A percentile compares a stretch with the other conserved stretches of the same genome.
Evolutionary conservation across 2,888 invertebrate genomes (phyloP).

Genomic region (Lasioglossum marginatum): DNA sequence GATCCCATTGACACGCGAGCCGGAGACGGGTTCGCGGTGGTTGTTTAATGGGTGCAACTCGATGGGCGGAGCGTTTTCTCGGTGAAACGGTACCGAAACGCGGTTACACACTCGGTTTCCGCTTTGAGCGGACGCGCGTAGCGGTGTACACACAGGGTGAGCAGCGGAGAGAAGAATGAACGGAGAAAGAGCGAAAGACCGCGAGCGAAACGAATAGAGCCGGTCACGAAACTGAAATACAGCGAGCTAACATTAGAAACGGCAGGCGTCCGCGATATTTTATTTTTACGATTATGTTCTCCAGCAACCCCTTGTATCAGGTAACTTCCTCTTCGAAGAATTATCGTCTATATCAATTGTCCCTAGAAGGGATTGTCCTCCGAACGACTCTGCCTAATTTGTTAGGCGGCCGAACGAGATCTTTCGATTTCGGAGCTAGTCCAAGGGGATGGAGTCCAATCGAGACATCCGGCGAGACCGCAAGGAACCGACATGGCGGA

Average conservation of each 20-base stretch:
- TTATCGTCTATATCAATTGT: background rate
- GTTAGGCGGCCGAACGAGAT: background rate
- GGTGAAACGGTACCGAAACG: conserved; percentile 67
- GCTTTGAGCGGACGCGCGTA: conserved; percentile 57
- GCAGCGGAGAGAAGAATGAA: conserved; percentile 41
- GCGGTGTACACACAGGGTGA: conserved; percentile 51
- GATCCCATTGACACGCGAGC: conserved; percentile 7
- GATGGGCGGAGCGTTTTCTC: conserved; percentile 54
- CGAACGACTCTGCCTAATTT: background rate
- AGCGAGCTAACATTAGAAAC: conserved; percentile 64
- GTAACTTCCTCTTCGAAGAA: background rate
- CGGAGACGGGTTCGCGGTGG: background rate
- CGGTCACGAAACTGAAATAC: conserved; percentile 61
- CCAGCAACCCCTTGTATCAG: background rate
- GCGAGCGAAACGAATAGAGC: background rate
- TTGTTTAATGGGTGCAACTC: conserved; percentile 37
- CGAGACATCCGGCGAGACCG: background rate
- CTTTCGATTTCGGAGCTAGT: background rate
- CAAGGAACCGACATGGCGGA: background rate
- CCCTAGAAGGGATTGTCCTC: no score
- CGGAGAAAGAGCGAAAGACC: conserved; percentile 16
- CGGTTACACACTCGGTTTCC: conserved; percentile 67
- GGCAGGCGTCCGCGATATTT: conserved; percentile 56
- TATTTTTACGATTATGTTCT: conserved; percentile 65
- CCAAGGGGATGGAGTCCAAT: background rate